These are phyloP conservation scores for Melanerpes aurifrons DNA, from an alignment of 2,113 vertebrate species.

Conservation along the genomic window DNA sequence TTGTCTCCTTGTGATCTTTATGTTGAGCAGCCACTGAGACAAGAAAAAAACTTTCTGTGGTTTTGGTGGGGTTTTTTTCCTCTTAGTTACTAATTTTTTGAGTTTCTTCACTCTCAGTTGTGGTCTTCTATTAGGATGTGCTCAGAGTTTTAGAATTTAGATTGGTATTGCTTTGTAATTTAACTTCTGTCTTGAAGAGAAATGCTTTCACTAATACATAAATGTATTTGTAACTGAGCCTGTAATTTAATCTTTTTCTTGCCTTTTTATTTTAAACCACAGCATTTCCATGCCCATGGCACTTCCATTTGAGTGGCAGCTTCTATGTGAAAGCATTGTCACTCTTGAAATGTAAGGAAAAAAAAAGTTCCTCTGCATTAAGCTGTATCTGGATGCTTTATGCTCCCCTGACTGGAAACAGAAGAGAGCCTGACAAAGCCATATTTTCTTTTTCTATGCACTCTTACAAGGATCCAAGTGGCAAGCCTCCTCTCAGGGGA, in stretches of 20 bases:
- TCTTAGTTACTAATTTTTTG: background rate
- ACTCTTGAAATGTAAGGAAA: background rate
- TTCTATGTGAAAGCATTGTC: background rate
- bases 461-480: background rate
- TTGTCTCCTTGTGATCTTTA: background rate
- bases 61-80: background rate
- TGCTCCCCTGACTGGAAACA: background rate
- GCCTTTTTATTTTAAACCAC: background rate
- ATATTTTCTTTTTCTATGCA: background rate
- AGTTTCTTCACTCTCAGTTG: background rate
- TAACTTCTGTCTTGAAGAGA: background rate
- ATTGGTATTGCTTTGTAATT: background rate
- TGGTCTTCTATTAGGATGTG: background rate
- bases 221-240: background rate
- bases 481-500: background rate
- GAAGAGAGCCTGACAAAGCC: background rate
- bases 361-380: background rate
- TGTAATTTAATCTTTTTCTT: background rate
- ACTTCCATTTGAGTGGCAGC: background rate
- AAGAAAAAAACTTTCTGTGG: background rate
- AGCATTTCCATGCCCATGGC: background rate
- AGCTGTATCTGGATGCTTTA: background rate
- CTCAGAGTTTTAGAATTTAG: background rate
- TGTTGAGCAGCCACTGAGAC: background rate
- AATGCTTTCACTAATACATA: background rate